Evolutionary conservation across 2,113 vertebrate species (phyloP).

Genomic region (Anarrhichthys ocellatus): DNA sequence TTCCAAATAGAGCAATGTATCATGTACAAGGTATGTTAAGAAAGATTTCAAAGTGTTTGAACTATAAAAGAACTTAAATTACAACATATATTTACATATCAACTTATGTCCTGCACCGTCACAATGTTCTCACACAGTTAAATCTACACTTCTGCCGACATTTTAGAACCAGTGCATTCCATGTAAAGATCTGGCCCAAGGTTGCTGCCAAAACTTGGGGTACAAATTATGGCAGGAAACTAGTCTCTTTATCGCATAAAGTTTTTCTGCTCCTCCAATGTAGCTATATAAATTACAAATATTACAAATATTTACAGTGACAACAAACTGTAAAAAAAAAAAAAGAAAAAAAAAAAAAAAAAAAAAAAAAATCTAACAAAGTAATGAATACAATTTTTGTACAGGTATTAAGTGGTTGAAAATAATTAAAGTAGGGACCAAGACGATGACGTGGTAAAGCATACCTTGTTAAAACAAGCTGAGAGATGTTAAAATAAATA

Average conservation of each 20-base stretch:
- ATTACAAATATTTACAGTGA: constrained; percentile 79
- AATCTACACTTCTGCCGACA: constrained; percentile 65
- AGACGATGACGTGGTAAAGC: constrained; percentile 42
- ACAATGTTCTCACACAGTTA: constrained; percentile 60
- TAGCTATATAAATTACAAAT: constrained; percentile 79
- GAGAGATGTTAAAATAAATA: constrained; percentile 68
- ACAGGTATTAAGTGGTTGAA: constrained; percentile 48
- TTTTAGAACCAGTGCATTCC: constrained; percentile 68
- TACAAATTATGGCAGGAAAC: constrained; percentile 52
- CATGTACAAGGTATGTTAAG: constrained; percentile 83
- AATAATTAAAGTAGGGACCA: constrained; percentile 29
- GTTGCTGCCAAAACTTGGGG: constrained; percentile 42
- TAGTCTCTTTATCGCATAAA: constrained; percentile 45
- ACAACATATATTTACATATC: constrained; percentile 83
- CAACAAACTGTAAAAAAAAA: constrained; percentile 59
- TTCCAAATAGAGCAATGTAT: constrained; percentile 79
- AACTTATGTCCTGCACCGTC: constrained; percentile 62
- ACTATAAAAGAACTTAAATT: constrained; percentile 82
- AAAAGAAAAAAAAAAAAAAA: constrained; percentile 59
- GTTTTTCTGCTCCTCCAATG: constrained; percentile 56
- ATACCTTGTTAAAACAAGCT: constrained; percentile 44
- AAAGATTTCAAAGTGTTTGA: constrained; percentile 77
- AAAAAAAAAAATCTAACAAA: constrained; percentile 49
- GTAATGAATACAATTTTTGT: constrained; percentile 39
- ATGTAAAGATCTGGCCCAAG: constrained; percentile 57